Percentiles rank a stretch among this genome's conserved stretches.
These are phyloP conservation scores for Anastrepha obliqua DNA, from an alignment of 1,140 invertebrate genomes.

Conservation along the genomic window DNA sequence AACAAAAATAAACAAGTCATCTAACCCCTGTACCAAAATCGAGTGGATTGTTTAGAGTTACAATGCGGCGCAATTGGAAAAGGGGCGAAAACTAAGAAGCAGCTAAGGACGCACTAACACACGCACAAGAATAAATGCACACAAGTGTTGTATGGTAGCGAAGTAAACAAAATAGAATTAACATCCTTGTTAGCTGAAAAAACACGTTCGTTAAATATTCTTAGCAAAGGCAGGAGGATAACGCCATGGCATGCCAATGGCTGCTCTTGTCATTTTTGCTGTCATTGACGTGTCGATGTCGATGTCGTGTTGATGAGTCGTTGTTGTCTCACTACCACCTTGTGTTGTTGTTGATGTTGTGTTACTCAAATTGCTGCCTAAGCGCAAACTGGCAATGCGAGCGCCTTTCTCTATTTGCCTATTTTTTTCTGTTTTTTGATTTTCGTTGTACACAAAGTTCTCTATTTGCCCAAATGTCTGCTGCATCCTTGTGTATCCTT, in stretches of 20 bases:
- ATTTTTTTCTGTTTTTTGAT: not conserved
- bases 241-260: not conserved
- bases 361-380: not conserved
- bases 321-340: constrained; percentile 5
- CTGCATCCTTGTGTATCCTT: constrained; percentile 22
- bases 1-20: constrained; percentile 43
- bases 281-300: constrained; percentile 37
- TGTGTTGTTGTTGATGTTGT: not conserved
- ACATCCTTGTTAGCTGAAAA: constrained; percentile 56
- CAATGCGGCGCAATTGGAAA: not conserved
- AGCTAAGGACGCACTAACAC: not conserved
- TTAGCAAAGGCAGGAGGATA: constrained; percentile 19
- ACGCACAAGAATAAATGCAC: not conserved
- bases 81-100: not conserved
- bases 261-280: constrained; percentile 1
- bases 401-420: not conserved
- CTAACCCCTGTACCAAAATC: not conserved
- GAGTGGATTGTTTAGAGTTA: not conserved
- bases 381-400: not conserved
- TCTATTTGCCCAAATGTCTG: constrained; percentile 43
- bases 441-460: not conserved
- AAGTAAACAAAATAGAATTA: constrained; percentile 56
- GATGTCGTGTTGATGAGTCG: constrained; percentile 53
- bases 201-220: constrained; percentile 57
- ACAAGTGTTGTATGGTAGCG: not conserved